Evolutionary conservation across 2,113 vertebrate species (phyloP).

Genomic region (Urocitellus parryii): DNA sequence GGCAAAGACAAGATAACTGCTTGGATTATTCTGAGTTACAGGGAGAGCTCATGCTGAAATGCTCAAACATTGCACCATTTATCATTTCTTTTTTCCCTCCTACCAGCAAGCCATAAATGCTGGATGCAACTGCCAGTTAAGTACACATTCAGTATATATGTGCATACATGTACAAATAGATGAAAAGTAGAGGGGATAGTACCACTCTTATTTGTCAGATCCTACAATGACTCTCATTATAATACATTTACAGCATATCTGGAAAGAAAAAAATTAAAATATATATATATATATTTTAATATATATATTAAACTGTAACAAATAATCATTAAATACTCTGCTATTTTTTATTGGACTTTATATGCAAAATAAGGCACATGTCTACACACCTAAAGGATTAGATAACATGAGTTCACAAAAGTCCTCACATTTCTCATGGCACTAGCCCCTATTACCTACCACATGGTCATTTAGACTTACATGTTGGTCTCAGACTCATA

Average conservation of each 20-base stretch:
- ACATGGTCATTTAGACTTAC: neutral
- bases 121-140: neutral
- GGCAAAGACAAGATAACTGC: neutral
- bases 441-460: neutral
- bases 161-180: neutral
- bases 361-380: constrained; percentile 41
- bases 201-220: constrained; percentile 51
- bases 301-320: neutral
- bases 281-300: neutral
- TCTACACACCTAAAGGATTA: constrained; percentile 15
- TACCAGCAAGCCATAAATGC: neutral
- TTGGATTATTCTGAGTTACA: neutral
- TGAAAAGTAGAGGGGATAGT: neutral
- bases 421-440: neutral
- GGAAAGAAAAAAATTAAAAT: neutral
- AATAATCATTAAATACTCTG: constrained; percentile 36
- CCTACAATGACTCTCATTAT: constrained; percentile 2
- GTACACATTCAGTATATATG: neutral
- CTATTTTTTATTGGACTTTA: constrained; percentile 31
- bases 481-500: neutral
- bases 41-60: neutral
- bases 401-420: neutral
- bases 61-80: neutral
- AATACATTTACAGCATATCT: constrained; percentile 31
- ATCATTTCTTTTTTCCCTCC: neutral